A percentile compares a stretch with the other conserved stretches of the same genome.
phyloP scores from a whole-genome alignment of 2,797 vertebrate species.

The Scomberomorus guttatus region DNA sequence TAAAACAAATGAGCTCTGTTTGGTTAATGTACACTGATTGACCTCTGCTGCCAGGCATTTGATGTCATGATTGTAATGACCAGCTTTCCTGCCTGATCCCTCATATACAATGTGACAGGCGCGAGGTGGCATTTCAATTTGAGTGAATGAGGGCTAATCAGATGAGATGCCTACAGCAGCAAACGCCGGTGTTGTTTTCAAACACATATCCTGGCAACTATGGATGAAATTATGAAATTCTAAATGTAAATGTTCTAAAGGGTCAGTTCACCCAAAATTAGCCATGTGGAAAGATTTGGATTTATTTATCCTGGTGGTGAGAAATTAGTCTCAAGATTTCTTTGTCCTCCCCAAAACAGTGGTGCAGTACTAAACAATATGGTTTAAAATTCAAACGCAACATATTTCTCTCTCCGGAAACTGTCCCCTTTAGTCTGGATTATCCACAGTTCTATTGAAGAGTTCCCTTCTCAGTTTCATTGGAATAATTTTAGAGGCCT shows the following conservation, averaged over 20 bases:
- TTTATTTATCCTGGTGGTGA: background rate
- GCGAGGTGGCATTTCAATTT: slow-evolving; percentile 65
- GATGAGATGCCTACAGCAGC: slow-evolving; percentile 45
- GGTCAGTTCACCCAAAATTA: background rate
- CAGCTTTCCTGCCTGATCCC: slow-evolving; percentile 68
- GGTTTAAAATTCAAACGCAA: too few species aligned
- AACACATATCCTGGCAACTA: slow-evolving; percentile 12
- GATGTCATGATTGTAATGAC: slow-evolving; percentile 81
- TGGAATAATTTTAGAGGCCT: background rate
- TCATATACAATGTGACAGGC: slow-evolving; percentile 70
- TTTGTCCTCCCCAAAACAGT: too few species aligned
- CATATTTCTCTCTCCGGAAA: too few species aligned
- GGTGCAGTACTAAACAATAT: too few species aligned
- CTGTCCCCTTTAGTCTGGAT: too few species aligned
- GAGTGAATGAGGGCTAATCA: slow-evolving; percentile 66
- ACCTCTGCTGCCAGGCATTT: slow-evolving; percentile 80
- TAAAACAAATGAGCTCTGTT: slow-evolving; percentile 84
- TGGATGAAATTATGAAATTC: slow-evolving; percentile 1
- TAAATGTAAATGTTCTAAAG: background rate
- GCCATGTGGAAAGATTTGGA: background rate
- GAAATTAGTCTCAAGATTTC: too few species aligned
- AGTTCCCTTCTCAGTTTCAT: background rate
- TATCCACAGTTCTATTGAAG: too few species aligned
- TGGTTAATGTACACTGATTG: slow-evolving; percentile 83
- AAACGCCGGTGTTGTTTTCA: slow-evolving; percentile 11